Evolutionary conservation across 2,113 vertebrate genomes (phyloP).

Genomic region (Cebidichthys violaceus): DNA sequence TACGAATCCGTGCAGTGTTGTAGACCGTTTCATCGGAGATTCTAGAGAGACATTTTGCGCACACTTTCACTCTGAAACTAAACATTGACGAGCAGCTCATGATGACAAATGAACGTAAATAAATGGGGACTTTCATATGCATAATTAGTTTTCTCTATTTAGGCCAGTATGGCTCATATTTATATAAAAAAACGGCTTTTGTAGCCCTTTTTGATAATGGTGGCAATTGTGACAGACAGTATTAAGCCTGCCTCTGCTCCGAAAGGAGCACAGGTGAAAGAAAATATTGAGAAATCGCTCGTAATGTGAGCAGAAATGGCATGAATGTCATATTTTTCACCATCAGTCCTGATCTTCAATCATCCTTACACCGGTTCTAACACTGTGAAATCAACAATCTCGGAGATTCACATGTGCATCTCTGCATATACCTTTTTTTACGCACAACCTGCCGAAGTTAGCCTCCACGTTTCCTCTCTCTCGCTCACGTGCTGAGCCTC

Average conservation of each 20-base stretch:
- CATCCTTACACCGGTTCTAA: background rate
- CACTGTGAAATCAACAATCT: background rate
- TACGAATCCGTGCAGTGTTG: conserved; percentile 56
- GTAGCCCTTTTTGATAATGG: background rate
- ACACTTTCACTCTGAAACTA: conserved; percentile 18
- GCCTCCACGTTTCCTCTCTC: background rate
- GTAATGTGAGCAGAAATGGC: background rate
- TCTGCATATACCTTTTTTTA: conserved; percentile 40
- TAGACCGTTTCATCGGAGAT: conserved; percentile 54
- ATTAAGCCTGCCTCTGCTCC: conserved; percentile 10
- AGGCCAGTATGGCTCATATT: background rate
- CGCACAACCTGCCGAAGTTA: conserved; percentile 50
- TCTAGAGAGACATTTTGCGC: conserved; percentile 1
- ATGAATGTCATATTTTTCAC: background rate
- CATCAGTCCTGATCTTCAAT: background rate
- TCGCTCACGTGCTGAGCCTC: conserved; percentile 21
- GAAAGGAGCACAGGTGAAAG: background rate
- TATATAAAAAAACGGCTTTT: background rate
- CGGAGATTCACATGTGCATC: background rate
- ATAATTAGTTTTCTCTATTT: background rate
- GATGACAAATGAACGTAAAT: background rate
- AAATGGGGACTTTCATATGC: background rate
- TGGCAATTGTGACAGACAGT: conserved; percentile 20
- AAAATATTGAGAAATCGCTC: background rate
- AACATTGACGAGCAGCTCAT: background rate